phyloP scores from a whole-genome alignment of 2,888 invertebrate species.

The Keiferia lycopersicella region DNA sequence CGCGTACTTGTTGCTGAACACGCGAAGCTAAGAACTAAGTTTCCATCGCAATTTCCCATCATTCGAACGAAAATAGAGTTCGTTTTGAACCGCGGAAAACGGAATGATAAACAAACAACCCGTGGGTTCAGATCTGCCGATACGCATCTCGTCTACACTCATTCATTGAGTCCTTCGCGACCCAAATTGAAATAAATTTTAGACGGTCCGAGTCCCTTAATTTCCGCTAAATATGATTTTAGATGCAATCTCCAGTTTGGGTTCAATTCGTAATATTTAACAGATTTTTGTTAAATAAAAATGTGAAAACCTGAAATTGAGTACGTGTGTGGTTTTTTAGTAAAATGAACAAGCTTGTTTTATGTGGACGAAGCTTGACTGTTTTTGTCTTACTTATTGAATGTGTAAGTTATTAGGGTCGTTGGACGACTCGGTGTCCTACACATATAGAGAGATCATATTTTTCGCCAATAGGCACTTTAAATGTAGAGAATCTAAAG shows the following conservation, averaged over 20 bases:
- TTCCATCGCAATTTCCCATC: background rate
- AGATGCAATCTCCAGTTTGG: constrained; percentile 69
- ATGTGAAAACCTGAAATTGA: constrained; percentile 5
- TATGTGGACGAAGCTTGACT: too few species aligned
- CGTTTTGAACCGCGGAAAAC: background rate
- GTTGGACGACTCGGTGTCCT: too few species aligned
- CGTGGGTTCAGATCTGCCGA: constrained; percentile 31
- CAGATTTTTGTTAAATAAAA: constrained; percentile 18
- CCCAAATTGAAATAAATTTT: constrained; percentile 74
- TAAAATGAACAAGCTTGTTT: background rate
- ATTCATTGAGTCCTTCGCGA: constrained; percentile 59
- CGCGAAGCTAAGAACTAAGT: background rate
- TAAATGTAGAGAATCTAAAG: too few species aligned
- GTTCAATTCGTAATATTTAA: constrained; percentile 56
- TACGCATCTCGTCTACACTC: constrained; percentile 48
- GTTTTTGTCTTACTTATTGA: background rate
- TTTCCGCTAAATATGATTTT: constrained; percentile 74
- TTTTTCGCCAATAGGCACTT: too few species aligned
- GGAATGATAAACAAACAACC: constrained; percentile 16
- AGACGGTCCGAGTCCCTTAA: constrained; percentile 68
- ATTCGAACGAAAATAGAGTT: background rate
- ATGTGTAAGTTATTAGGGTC: too few species aligned
- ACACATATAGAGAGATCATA: too few species aligned
- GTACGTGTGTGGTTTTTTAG: background rate
- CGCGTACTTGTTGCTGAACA: constrained; percentile 6